Base-by-base conservation (phyloP, 2,888 invertebrate genomes). In the Saturnia pavonia region DNA sequence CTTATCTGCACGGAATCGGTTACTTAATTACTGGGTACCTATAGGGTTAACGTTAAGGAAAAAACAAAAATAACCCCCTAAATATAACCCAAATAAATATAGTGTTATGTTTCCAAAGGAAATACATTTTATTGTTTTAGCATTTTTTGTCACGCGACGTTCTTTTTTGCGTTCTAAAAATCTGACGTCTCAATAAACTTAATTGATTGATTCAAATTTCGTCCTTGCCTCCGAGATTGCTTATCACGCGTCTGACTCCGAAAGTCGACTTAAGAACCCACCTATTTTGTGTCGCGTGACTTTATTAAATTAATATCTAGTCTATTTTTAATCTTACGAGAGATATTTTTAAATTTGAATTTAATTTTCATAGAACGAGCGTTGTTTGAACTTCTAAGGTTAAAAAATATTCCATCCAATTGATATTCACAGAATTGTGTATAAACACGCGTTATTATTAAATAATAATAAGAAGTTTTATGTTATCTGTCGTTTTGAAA, bases 121-220 rank as follows among this genome's bases (percentile, higher is more conserved):
- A 51, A 0, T 1, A 51, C 4, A n/a, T 51, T 51, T 8, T 51
- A n/a, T n/a, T 51, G n/a, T 51, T n/a, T 7, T 51, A 51, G 6
- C 3, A 51, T 51, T 51, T 51, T 51, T 19, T 1, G 4, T 19
- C 51, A 51, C n/a, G 51, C 51, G n/a, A 51, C 9, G n/a, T 51
- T 4, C 19, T 51, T 48, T 51, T 48, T 54, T 57, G 22, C 22
- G 25, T 25, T 57, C 4, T 19, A 68, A 40, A 22, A 48, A 16
- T 48, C 19, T 45, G 63, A 22, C 60, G 45, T 7, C 34, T 11
- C 43, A 48, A 40, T 67, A n/a, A 27, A 19, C 8, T 42, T 70
- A 60, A 67, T 63, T 68, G 68, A 68, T 67, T 48, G 54, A 67
- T 57, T 60, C 22, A n/a, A 60, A 67, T 68, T 70, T 63, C 22